Conservation (phyloP, 2,797 vertebrate genomes). For the Tympanoctomys barrerae region DNA sequence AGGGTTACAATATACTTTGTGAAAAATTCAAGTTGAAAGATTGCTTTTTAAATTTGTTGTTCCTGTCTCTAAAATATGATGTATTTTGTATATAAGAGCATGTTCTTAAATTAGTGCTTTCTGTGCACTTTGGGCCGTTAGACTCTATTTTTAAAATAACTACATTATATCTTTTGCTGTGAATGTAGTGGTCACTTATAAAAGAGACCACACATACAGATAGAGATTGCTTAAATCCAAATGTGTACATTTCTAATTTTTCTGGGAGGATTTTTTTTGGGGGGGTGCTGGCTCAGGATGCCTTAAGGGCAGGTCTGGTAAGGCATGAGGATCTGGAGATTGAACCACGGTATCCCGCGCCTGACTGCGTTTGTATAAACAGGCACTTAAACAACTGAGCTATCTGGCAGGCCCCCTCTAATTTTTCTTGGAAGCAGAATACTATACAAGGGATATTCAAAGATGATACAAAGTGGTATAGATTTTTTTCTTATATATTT, state of each 20-base stretch:
- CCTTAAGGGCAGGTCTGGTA: no score
- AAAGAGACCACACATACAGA: background rate
- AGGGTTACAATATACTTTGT: background rate
- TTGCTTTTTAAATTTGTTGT: slow-evolving; percentile 52
- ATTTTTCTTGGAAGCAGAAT: slow-evolving; percentile 3
- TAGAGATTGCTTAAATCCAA: slow-evolving; percentile 34
- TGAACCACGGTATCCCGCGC: no score
- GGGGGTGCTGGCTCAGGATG: no score
- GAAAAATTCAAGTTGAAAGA: slow-evolving; percentile 32
- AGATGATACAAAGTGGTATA: background rate
- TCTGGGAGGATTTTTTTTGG: background rate
- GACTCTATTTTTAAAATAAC: slow-evolving; percentile 36
- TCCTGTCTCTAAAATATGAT: background rate
- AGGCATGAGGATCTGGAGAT: no score
- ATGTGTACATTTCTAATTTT: slow-evolving; percentile 13
- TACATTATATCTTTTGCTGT: background rate
- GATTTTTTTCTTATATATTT: background rate
- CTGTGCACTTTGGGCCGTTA: background rate
- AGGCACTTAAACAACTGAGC: no score
- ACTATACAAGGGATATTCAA: background rate
- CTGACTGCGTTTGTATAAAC: no score
- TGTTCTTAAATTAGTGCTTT: slow-evolving; percentile 19
- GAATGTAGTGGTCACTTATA: slow-evolving; percentile 6
- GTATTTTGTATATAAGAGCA: background rate
- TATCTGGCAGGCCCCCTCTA: background rate